Conservation (phyloP, 2,797 vertebrate species). For the Forpus xanthops region DNA sequence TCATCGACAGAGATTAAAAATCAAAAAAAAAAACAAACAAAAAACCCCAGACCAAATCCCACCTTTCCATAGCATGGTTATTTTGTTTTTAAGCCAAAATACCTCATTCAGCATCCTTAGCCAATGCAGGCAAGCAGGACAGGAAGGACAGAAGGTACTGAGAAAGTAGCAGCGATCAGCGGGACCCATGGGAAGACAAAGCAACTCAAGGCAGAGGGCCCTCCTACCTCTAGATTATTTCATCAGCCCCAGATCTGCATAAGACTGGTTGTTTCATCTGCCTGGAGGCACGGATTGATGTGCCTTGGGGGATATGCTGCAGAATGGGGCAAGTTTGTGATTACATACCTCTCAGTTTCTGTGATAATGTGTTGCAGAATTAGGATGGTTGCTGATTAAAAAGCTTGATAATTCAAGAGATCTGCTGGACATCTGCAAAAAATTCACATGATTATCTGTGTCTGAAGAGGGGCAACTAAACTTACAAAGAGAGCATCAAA, state of each 20-base stretch:
- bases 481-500: neutral
- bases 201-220: neutral
- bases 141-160: neutral
- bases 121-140: neutral
- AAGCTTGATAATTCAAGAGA: neutral
- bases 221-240: neutral
- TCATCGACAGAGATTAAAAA: neutral
- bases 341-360: neutral
- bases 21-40: neutral
- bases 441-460: neutral
- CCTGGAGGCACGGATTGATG: neutral
- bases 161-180: neutral
- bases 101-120: neutral
- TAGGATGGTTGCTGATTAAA: neutral
- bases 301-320: neutral
- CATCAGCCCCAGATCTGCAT: neutral
- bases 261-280: neutral
- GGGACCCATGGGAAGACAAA: neutral
- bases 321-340: neutral
- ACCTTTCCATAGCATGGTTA: neutral
- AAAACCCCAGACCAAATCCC: neutral
- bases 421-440: neutral
- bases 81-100: neutral
- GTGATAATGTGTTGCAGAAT: neutral
- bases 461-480: neutral